These are phyloP conservation scores for Schrankia costaestrigalis DNA, from an alignment of 2,888 invertebrate genomes.

Conservation along the genomic window DNA sequence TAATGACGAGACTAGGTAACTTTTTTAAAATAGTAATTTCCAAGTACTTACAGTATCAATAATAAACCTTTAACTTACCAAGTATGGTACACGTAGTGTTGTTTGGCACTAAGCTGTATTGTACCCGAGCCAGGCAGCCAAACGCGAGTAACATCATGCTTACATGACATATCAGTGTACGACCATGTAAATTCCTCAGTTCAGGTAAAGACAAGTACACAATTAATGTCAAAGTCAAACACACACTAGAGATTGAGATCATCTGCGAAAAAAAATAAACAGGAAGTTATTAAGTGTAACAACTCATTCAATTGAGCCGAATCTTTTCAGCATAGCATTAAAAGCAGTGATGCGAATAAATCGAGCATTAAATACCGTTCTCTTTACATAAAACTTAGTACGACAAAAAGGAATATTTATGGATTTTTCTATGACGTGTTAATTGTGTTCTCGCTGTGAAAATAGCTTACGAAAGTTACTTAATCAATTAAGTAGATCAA, in stretches of 20 bases:
- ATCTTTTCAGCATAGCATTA: too few species aligned
- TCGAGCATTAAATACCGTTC: too few species aligned
- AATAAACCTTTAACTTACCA: constrained; percentile 57
- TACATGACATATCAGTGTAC: constrained; percentile 86
- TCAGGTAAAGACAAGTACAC: constrained; percentile 84
- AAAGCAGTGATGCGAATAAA: too few species aligned
- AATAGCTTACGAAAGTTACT: too few species aligned
- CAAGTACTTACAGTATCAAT: too few species aligned
- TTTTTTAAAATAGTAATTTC: too few species aligned
- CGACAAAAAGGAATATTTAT: too few species aligned
- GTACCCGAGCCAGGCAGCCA: constrained; percentile 80
- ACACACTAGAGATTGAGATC: constrained; percentile 82
- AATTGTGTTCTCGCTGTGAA: too few species aligned
- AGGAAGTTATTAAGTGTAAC: not conserved
- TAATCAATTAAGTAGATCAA: too few species aligned
- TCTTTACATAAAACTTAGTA: too few species aligned
- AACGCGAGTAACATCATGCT: constrained; percentile 84
- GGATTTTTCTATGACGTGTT: too few species aligned
- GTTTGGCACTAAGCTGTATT: constrained; percentile 64
- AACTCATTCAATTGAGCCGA: not conserved
- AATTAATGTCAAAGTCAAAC: constrained; percentile 82
- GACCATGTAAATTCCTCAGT: constrained; percentile 86
- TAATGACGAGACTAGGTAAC: too few species aligned
- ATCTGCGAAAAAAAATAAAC: constrained; percentile 43
- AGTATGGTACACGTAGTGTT: constrained; percentile 67